Conservation (phyloP, 2,888 invertebrate genomes). For the Caenorhabditis afra region DNA sequence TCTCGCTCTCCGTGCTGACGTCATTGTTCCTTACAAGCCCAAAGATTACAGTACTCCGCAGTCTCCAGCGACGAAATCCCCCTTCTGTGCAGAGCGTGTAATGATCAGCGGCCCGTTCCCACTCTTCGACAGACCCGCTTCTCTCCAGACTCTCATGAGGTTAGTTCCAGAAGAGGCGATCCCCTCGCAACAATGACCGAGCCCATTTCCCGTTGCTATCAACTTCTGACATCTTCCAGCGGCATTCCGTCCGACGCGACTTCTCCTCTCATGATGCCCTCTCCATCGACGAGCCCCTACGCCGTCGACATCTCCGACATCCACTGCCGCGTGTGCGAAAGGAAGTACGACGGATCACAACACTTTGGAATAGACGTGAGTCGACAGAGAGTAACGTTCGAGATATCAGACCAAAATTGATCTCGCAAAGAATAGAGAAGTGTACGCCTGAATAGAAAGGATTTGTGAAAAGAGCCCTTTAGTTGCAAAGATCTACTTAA, state of each 20-base stretch:
- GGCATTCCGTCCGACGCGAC: constrained; percentile 30
- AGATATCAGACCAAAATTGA: constrained; percentile 11
- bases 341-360: constrained; percentile 59
- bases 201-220: background rate
- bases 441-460: too few relatives aligned
- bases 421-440: too few relatives aligned
- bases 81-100: constrained; percentile 45
- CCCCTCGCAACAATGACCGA: constrained; percentile 3
- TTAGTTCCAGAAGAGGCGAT: constrained; percentile 4
- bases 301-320: constrained; percentile 21
- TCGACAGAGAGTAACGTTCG: too few relatives aligned
- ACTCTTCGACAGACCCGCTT: constrained; percentile 24
- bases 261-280: constrained; percentile 42
- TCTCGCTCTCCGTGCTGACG: constrained; percentile 40
- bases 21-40: constrained; percentile 54
- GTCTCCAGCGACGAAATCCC: constrained; percentile 3
- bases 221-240: constrained; percentile 25
- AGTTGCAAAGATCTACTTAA: too few relatives aligned
- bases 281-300: constrained; percentile 32
- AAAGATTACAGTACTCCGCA: constrained; percentile 52
- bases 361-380: constrained; percentile 60
- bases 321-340: constrained; percentile 54
- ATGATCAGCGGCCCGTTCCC: constrained; percentile 53
- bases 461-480: too few relatives aligned
- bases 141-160: constrained; percentile 37